phyloP scores from a whole-genome alignment of 2,888 invertebrate genomes.

The Smittia sp. region DNA sequence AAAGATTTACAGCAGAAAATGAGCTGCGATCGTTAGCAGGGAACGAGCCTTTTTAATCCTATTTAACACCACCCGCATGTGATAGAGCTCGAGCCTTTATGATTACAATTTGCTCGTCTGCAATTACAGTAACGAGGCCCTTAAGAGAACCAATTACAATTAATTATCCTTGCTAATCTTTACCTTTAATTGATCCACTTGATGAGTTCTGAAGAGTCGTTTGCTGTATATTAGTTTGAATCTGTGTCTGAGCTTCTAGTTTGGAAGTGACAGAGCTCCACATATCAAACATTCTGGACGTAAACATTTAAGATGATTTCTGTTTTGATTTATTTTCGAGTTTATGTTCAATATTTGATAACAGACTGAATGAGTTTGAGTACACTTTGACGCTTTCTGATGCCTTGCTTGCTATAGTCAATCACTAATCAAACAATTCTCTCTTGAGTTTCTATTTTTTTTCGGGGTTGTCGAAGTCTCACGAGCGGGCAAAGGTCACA shows the following conservation, averaged over 20 bases:
- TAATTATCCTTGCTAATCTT: constrained; percentile 20
- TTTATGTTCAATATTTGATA: neutral
- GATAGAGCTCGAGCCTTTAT: too few species aligned
- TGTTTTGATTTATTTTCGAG: neutral
- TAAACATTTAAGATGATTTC: constrained; percentile 50
- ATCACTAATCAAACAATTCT: neutral
- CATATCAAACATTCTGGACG: constrained; percentile 56
- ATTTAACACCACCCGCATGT: too few species aligned
- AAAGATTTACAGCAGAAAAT: neutral
- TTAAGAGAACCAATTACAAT: neutral
- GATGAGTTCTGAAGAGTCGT: constrained; percentile 51
- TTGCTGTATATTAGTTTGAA: constrained; percentile 55
- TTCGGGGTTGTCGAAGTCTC: neutral
- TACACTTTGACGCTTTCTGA: neutral
- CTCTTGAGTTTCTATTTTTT: constrained; percentile 8
- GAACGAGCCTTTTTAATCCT: neutral
- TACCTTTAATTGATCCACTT: constrained; percentile 56
- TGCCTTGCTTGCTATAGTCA: neutral
- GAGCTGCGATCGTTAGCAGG: neutral
- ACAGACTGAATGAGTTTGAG: neutral
- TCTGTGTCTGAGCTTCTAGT: constrained; percentile 54
- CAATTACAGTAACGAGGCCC: neutral
- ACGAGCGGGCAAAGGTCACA: neutral
- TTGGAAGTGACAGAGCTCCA: constrained; percentile 56
- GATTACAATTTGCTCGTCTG: too few species aligned